Percentiles rank a stretch among this genome's conserved stretches.
Conservation (phyloP, 2,113 vertebrate species). For the Hirundichthys speculiger region DNA sequence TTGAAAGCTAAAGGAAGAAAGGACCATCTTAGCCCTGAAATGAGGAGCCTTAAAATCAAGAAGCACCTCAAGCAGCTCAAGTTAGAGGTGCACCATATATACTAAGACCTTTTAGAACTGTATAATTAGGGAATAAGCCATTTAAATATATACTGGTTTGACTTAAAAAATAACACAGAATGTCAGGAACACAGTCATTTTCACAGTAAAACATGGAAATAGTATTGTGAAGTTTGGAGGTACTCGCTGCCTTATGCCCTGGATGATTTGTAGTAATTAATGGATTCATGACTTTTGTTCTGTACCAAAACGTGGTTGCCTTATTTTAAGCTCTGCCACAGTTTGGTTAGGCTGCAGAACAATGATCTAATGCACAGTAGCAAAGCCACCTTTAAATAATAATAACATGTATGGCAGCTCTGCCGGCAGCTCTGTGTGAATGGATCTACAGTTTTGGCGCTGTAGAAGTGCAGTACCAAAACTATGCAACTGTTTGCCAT, state of each 20-base stretch:
- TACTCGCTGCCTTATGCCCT: neutral
- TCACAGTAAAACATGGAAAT: too few relatives aligned
- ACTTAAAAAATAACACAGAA: too few relatives aligned
- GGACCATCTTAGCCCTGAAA: neutral
- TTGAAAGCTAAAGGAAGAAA: neutral
- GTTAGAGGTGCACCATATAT: neutral
- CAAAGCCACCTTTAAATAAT: too few relatives aligned
- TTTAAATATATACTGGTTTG: neutral
- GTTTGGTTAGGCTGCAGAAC: too few relatives aligned
- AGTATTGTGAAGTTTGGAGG: neutral
- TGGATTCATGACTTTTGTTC: too few relatives aligned
- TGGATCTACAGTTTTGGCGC: neutral
- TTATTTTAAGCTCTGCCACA: neutral
- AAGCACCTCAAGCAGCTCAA: constrained; percentile 3
- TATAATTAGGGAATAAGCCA: neutral
- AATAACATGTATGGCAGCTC: too few relatives aligned
- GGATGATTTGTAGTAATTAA: too few relatives aligned
- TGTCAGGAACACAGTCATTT: too few relatives aligned
- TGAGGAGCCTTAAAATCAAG: neutral
- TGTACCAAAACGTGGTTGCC: too few relatives aligned
- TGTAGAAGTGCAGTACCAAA: too few relatives aligned
- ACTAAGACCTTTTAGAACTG: neutral
- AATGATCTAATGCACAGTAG: too few relatives aligned
- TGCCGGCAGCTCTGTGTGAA: too few relatives aligned
- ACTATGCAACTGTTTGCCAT: neutral